A percentile compares a stretch with the other conserved stretches of the same genome.
phyloP scores from a whole-genome alignment of 2,888 invertebrate species.

The Phalangium opilio region DNA sequence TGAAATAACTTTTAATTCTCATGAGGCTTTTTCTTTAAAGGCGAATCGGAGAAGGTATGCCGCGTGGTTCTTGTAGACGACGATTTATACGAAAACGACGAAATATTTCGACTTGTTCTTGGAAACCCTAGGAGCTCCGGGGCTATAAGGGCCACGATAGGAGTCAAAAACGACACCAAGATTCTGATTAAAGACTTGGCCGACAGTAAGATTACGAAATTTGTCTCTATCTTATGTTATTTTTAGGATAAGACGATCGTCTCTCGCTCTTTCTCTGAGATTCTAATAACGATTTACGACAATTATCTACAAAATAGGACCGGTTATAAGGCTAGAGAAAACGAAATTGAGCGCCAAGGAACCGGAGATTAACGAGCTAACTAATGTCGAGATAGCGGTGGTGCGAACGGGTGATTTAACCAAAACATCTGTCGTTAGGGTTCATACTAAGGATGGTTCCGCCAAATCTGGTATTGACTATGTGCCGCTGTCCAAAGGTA shows the following conservation, averaged over 20 bases:
- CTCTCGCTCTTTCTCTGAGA: too few relatives aligned
- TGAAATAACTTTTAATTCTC: too few relatives aligned
- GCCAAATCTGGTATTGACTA: slow-evolving; percentile 31
- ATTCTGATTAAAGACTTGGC: slow-evolving; percentile 27
- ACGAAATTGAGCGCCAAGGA: slow-evolving; percentile 28
- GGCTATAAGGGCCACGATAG: slow-evolving; percentile 25
- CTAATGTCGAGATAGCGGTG: slow-evolving; percentile 26
- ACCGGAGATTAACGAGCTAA: slow-evolving; percentile 26
- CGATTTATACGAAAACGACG: slow-evolving; percentile 26
- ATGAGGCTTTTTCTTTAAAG: too few relatives aligned
- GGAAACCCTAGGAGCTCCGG: slow-evolving; percentile 25
- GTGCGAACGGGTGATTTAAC: slow-evolving; percentile 29
- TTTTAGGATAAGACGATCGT: too few relatives aligned
- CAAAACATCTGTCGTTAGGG: slow-evolving; percentile 25
- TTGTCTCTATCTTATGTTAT: too few relatives aligned
- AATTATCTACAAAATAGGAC: slow-evolving; percentile 22
- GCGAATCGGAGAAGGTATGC: slow-evolving; percentile 28
- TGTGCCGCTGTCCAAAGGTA: slow-evolving; percentile 28
- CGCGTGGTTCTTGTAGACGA: slow-evolving; percentile 28
- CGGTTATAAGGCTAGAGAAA: slow-evolving; percentile 27
- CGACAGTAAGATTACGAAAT: slow-evolving; percentile 26
- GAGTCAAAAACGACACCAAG: slow-evolving; percentile 24
- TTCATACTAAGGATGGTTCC: slow-evolving; percentile 31
- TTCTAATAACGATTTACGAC: too few relatives aligned
- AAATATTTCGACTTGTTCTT: slow-evolving; percentile 28